These are phyloP conservation scores for Polymixis lichenea DNA, from an alignment of 2,888 invertebrate species.

Conservation along the genomic window DNA sequence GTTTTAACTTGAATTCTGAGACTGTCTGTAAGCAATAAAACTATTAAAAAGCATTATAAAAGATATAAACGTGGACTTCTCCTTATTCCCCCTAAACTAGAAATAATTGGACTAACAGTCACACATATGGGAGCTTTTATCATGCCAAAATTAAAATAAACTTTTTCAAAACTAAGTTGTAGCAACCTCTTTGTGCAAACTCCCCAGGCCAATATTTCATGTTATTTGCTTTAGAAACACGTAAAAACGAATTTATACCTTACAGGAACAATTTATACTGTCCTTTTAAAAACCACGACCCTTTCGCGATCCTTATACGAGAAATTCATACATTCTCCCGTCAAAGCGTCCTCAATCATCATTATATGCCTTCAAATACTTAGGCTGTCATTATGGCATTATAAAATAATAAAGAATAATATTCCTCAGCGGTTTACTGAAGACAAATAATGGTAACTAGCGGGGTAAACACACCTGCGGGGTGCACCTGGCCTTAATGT, in stretches of 20 bases:
- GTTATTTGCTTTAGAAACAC: background rate
- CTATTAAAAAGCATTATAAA: background rate
- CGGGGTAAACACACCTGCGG: constrained; percentile 62
- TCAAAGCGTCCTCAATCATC: constrained; percentile 43
- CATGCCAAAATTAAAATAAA: background rate
- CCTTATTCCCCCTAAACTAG: too few species aligned
- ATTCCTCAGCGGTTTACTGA: constrained; percentile 30
- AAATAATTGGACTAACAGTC: background rate
- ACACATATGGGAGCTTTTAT: background rate
- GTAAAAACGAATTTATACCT: background rate
- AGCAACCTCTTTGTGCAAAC: background rate
- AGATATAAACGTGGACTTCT: background rate
- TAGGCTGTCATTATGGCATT: constrained; percentile 48
- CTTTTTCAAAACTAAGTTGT: background rate
- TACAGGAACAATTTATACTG: background rate
- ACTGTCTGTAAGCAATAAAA: background rate
- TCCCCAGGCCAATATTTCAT: too few species aligned
- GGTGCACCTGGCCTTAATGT: constrained; percentile 64
- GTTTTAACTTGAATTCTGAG: background rate
- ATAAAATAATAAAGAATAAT: constrained; percentile 50
- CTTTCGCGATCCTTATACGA: constrained; percentile 5
- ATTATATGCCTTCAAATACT: constrained; percentile 50
- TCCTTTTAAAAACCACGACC: background rate
- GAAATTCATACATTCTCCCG: constrained; percentile 24
- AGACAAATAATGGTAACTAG: constrained; percentile 40